Conservation (phyloP, 1,140 invertebrate genomes). For the Bombus confusus region DNA sequence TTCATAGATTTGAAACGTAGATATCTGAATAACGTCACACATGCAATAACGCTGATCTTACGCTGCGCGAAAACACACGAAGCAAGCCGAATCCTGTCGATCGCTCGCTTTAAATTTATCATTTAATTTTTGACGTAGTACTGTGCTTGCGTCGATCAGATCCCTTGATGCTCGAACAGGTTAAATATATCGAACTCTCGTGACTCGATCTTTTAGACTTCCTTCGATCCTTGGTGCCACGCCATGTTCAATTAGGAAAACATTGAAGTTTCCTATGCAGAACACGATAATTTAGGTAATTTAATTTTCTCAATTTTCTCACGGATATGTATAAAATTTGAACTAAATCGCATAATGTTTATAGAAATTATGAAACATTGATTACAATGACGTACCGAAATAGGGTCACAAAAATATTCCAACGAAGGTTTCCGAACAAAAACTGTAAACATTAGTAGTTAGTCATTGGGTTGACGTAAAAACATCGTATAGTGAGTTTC, state of each 20-base stretch:
- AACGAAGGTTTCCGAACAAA: too few species aligned
- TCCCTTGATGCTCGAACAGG: not conserved
- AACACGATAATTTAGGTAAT: not conserved
- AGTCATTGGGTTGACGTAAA: too few species aligned
- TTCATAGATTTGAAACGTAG: not conserved
- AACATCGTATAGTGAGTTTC: too few species aligned
- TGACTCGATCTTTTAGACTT: not conserved
- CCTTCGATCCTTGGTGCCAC: not conserved
- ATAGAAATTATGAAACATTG: too few species aligned
- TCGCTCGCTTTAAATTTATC: not conserved
- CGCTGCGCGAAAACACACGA: not conserved
- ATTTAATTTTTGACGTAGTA: not conserved
- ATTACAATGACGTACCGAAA: too few species aligned
- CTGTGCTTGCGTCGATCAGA: not conserved
- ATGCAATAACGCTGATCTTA: too few species aligned
- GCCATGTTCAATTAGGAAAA: not conserved
- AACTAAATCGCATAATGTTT: too few species aligned
- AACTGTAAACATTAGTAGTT: too few species aligned
- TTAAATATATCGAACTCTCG: not conserved
- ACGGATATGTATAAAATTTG: too few species aligned
- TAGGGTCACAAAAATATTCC: too few species aligned
- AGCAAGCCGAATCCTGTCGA: not conserved
- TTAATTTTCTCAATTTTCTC: not conserved
- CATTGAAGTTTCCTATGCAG: too few species aligned
- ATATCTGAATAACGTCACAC: not conserved